These are phyloP conservation scores for Eriosoma lanigerum DNA, from an alignment of 1,140 invertebrate species.

Conservation along the genomic window DNA sequence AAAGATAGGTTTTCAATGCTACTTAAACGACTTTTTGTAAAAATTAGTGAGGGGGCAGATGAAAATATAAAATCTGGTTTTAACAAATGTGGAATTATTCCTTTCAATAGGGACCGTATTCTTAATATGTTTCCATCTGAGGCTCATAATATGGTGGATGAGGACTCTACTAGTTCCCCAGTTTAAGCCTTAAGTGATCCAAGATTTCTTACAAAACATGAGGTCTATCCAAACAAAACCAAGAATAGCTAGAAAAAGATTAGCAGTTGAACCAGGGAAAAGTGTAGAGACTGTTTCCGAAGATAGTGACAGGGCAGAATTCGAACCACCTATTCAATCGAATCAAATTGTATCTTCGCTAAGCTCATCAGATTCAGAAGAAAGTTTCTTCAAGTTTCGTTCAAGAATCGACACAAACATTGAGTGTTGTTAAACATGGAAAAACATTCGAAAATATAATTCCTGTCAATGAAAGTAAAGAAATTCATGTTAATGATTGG, in stretches of 20 bases:
- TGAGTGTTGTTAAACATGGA: neutral
- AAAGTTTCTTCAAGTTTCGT: too few relatives aligned
- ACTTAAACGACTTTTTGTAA: neutral
- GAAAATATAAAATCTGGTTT: constrained; percentile 2
- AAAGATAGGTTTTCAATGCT: neutral
- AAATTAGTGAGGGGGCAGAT: neutral
- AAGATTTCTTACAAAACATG: constrained; percentile 19
- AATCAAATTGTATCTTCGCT: neutral
- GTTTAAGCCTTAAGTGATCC: constrained; percentile 2
- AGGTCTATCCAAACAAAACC: neutral
- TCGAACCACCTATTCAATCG: neutral
- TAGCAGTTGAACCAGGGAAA: neutral
- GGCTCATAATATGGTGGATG: neutral
- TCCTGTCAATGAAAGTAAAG: constrained; percentile 18
- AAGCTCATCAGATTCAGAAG: constrained; percentile 18
- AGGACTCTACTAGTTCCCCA: neutral
- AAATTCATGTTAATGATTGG: constrained; percentile 48
- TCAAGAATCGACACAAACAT: neutral
- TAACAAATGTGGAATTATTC: constrained; percentile 10
- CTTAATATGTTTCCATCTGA: constrained; percentile 1
- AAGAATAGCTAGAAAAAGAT: neutral
- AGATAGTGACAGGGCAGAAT: neutral
- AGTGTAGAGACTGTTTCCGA: neutral
- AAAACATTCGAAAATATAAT: constrained; percentile 45
- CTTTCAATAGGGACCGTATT: constrained; percentile 8